These are phyloP conservation scores for Tupiocoris notatus DNA, from an alignment of 2,888 invertebrate species.

Conservation along the genomic window DNA sequence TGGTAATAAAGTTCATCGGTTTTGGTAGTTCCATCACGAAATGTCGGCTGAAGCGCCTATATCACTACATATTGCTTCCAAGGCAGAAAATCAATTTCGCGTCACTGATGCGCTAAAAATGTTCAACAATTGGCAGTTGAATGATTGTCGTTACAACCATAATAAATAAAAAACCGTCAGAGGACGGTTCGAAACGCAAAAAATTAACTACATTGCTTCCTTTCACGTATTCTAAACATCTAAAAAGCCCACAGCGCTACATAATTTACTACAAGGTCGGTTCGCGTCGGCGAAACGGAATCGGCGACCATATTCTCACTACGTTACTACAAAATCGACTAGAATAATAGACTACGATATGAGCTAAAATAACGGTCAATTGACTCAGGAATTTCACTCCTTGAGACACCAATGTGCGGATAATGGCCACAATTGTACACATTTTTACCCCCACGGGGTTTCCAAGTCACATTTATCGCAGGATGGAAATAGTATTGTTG, in stretches of 20 bases:
- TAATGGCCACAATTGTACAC: too few relatives aligned
- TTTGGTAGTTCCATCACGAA: constrained; percentile 4
- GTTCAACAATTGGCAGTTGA: constrained; percentile 13
- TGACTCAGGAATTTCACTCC: too few relatives aligned
- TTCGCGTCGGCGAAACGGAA: constrained; percentile 15
- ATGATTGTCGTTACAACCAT: constrained; percentile 33
- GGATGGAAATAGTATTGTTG: too few relatives aligned
- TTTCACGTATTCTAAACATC: not conserved
- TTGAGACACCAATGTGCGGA: too few relatives aligned
- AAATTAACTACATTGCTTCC: not conserved
- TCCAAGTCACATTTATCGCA: too few relatives aligned
- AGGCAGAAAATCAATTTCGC: not conserved
- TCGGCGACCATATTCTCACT: constrained; percentile 13
- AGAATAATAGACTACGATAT: constrained; percentile 28
- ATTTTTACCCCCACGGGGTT: too few relatives aligned
- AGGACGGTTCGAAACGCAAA: not conserved
- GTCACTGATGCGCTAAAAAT: not conserved
- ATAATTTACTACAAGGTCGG: constrained; percentile 27
- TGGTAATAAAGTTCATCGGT: not conserved
- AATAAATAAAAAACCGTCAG: not conserved
- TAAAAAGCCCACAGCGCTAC: constrained; percentile 34
- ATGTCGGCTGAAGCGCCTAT: not conserved
- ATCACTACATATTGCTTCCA: not conserved
- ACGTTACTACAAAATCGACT: constrained; percentile 17
- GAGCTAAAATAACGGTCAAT: constrained; percentile 28